These are phyloP conservation scores for Diadophis punctatus DNA, from an alignment of 2,113 vertebrate genomes.

Conservation along the genomic window DNA sequence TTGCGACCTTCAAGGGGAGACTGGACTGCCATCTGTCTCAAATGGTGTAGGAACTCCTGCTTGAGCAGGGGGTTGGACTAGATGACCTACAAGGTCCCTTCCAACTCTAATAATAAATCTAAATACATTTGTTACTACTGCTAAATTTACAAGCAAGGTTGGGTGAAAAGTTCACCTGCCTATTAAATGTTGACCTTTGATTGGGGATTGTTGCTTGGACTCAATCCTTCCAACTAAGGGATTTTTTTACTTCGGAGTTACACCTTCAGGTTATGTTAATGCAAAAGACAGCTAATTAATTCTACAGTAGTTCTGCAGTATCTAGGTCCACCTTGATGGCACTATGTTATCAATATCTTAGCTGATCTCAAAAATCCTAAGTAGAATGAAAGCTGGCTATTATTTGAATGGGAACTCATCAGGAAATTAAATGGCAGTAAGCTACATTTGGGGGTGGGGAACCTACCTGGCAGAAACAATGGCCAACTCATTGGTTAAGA, in stretches of 20 bases:
- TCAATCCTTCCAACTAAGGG: neutral
- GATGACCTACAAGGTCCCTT: no score
- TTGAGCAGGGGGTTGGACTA: no score
- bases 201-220: neutral
- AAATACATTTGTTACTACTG: neutral
- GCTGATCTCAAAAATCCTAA: neutral
- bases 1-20: no score
- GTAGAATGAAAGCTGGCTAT: neutral
- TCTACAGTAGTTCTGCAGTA: neutral
- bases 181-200: neutral
- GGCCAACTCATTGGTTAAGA: neutral
- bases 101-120: no score
- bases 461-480: neutral
- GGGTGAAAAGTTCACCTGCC: neutral
- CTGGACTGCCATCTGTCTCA: no score
- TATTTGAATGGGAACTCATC: neutral
- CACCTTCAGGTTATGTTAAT: neutral
- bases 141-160: neutral
- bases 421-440: neutral
- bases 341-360: neutral
- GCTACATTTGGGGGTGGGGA: neutral
- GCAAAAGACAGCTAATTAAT: neutral
- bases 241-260: neutral
- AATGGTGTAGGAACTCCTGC: no score
- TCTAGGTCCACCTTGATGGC: neutral